Base-by-base conservation (phyloP, 2,113 vertebrate genomes). In the Clarias macrocephalus region DNA sequence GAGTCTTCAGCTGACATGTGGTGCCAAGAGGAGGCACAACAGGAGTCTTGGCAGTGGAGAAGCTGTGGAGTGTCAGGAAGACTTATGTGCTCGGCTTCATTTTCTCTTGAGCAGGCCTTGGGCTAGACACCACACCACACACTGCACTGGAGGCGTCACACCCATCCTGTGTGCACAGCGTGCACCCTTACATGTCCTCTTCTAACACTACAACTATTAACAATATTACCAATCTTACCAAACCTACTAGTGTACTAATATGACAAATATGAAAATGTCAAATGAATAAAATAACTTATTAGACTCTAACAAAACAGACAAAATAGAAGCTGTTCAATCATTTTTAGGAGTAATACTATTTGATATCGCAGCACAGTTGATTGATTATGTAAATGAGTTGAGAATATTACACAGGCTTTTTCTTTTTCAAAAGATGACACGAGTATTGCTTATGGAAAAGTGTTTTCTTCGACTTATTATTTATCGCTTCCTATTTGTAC, bases 401-500 rank as follows among this genome's bases (percentile, higher is more conserved):
- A 25, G 3, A n/a, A n/a, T 65, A 11, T 57, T 57, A 57, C 11
- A 3, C 2, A 57, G 16, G 56, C 13, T 15, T 57, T 3, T 3
- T 57, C 15, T 16, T 10, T 60, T 60, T n/a, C 0, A n/a, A 25
- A 23, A 63, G 23, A 28, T 66, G 19, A 73, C 37, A 21, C 21
- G 3, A 75, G 48, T 48, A 75, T 42, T 73, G 18, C 23, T 73
- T 21, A 42, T 75, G 4, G 25, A 25, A 8, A 0, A 25, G 72
- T 75, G 5, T 48, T 54, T 21, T 76, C 37, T 13, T 28, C 8
- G 23, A 77, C 19, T 56, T 9, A 9, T 83, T 63, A 88, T 63
- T 88, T 59, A 70, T 90, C 0, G 83, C 80, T 87, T 25, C 25
- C 48, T 94, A 72, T 66, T 85, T 72, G 70, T 19, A 91, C 92